Evolutionary conservation across 1,140 invertebrate species (phyloP), one percentile per base, ranked within the genome.

Genomic region (Drosophila kanapiae): DNA sequence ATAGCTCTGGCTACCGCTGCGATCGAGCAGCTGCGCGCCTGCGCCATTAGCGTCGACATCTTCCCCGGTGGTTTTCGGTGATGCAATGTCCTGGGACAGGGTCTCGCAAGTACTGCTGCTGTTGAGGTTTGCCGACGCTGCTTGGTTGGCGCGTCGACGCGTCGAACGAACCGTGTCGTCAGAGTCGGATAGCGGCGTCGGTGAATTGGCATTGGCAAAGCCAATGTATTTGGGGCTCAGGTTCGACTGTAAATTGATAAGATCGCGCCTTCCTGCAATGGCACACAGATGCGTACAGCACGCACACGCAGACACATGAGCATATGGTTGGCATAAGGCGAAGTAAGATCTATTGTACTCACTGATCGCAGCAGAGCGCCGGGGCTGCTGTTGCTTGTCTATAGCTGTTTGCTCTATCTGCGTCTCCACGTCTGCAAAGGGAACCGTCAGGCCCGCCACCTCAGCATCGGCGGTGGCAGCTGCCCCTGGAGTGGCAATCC

Each of bases 171-270:
- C 37, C 29, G 62, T 67, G 49, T 90, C 85, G 43, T 62, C 67
- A 33, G 64, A 67, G 6, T 79, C 70, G 14, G 68, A 58, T 9
- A 64, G 31, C 14, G 83, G 65, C 18, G 60, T 63, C 27, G 80
- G 75, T 14, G 76, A 80, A 16, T 87, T 86, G 47, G 82, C 83
- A 27, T 87, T 87, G 18, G 54, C 57, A 58, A 63, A 88, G n/a
- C 86, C 85, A 58, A 91, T 91, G 48, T 91, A 91, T 51, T 91
- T 91, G 2, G 88, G 83, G 29, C 77, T 91, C 13, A 91, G 53
- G 10, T 75, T 70, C 11, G 87, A 91, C 47, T 91, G 83, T 40
- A 91, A 75, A 56, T 91, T 91, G 10, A 90, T 82, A 35, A 90
- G 75, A 60, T 90, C 85, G 13, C 85, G 85, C 51, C 76, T 90